Base-by-base conservation (phyloP, 2,888 invertebrate species). In the Rugalucina vietnamica region DNA sequence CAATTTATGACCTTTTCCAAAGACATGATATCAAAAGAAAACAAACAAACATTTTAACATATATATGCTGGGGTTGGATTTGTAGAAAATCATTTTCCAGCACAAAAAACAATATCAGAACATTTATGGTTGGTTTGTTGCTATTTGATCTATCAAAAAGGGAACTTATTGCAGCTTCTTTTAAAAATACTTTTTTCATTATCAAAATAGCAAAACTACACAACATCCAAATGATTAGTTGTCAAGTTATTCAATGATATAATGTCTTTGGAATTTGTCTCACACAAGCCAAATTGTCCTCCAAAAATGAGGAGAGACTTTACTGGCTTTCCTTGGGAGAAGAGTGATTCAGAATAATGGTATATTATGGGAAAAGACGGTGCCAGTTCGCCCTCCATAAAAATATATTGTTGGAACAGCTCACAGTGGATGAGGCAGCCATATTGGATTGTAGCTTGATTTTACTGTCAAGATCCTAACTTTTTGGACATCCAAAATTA, bases 321-420 rank as follows among this genome's bases (percentile, higher is more conserved):
- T 79, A 73, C 72, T 88, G 88, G 82, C 88, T 65, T 75, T 50
- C 21, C 4, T 21, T 34, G 65, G 65, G 34, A 65, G 32, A 4
- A 34, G 12, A 21, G 21, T 32, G 36, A n/a, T n/a, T 18, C 18
- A 21, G n/a, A 36, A 37, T 18, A 39, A 24, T 21, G n/a, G n/a
- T n/a, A n/a, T n/a, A 71, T 1, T 18, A 71, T 0, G 21, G 4
- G 36, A 21, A n/a, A 8, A 72, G 72, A 27, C 69, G 74, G 82
- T 89, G 90, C 89, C 89, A 89, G 89, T 90, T 88, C 77, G 90
- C 89, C 89, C 90, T 90, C 90, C 89, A 88, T 82, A 69, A 60
- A 75, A 70, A 79, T 50, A 78, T 75, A 70, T 87, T 89, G 87
- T 86, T 88, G 89, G 90, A 88, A 89, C 89, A 90, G 90, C 89